Base-by-base conservation (phyloP, 2,888 invertebrate species). In the Drosophila emarginata region DNA sequence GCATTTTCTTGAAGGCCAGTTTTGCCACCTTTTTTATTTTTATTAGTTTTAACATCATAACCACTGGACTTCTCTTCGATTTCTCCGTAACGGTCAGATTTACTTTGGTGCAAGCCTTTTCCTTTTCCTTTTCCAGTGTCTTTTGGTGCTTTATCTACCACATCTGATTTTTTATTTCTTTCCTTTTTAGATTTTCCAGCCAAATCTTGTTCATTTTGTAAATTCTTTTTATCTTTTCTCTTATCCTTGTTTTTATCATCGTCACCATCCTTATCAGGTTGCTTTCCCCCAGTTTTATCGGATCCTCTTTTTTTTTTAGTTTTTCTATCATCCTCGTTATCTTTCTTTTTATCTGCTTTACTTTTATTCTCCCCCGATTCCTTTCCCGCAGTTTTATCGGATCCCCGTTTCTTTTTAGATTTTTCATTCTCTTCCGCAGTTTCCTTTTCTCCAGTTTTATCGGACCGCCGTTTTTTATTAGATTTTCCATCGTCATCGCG, bases 61-160 rank as follows among this genome's bases (percentile, higher is more conserved):
- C 57, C 39, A 21, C 57, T 57, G n/a, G 57, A 57, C 57, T 57
- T 57, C 1, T 57, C 57, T 39, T 57, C 57, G 23, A 57, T 39
- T 39, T 57, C 57, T 1, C 39, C 45, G 14, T 15, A 21, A 4
- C 45, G 45, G 7, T 45, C 57, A 57, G 23, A 7, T 21, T 57
- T 21, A 23, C 9, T 26, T 11, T n/a, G 37, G n/a, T 37, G 11
- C 23, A 12, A 4, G n/a, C n/a, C n/a, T n/a, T n/a, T n/a, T 50
- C 51, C 51, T 23, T 36, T 60, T 58, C 7, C 15, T 14, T 28
- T 11, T 39, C 32, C 9, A 12, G 9, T 12, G 14, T 21, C n/a
- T 51, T 51, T 9, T 51, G 23, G 5, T 51, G 1, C n/a, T 32
- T 54, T 32, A 36, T 54, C 32, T 2, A 2, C 6, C 2, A 18